phyloP scores from a whole-genome alignment of 2,888 invertebrate genomes.

The Eulithis testata region DNA sequence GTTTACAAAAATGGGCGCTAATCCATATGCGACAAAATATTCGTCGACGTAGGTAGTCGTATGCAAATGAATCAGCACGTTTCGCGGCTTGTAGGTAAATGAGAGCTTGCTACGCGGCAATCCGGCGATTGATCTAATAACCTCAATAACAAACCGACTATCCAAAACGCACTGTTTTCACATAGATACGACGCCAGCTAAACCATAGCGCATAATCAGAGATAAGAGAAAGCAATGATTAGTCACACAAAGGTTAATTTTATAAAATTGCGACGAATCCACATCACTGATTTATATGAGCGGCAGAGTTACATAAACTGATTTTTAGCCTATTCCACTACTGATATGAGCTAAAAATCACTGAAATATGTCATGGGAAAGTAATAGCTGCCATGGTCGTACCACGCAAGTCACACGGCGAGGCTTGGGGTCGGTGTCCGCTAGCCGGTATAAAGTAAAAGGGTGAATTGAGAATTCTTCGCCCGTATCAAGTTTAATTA shows the following conservation, averaged over 20 bases:
- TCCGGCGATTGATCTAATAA: conserved; percentile 78
- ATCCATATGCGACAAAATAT: conserved; percentile 8
- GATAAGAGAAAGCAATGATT: conserved; percentile 81
- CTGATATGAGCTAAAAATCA: conserved; percentile 45
- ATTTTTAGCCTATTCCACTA: conserved; percentile 47
- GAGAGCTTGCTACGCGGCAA: conserved; percentile 81
- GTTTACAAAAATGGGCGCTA: conserved; percentile 13
- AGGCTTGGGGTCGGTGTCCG: conserved; percentile 89
- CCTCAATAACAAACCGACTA: conserved; percentile 66
- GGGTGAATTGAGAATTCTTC: conserved; percentile 70
- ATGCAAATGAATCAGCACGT: conserved; percentile 84
- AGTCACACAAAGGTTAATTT: conserved; percentile 79
- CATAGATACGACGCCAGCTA: conserved; percentile 53
- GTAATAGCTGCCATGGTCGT: conserved; percentile 83
- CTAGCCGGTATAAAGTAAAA: conserved; percentile 81
- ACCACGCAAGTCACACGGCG: conserved; percentile 82
- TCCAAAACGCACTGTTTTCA: conserved; percentile 53
- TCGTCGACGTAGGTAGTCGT: conserved; percentile 51
- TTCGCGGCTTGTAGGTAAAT: conserved; percentile 69
- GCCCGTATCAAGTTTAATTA: conserved; percentile 57
- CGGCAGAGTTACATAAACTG: conserved; percentile 72
- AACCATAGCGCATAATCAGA: conserved; percentile 62
- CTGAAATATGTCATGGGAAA: conserved; percentile 68
- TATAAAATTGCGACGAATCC: conserved; percentile 67
- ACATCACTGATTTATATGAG: conserved; percentile 56